phyloP scores from a whole-genome alignment of 2,113 vertebrate species.

The Leptobrachium ailaonicum region DNA sequence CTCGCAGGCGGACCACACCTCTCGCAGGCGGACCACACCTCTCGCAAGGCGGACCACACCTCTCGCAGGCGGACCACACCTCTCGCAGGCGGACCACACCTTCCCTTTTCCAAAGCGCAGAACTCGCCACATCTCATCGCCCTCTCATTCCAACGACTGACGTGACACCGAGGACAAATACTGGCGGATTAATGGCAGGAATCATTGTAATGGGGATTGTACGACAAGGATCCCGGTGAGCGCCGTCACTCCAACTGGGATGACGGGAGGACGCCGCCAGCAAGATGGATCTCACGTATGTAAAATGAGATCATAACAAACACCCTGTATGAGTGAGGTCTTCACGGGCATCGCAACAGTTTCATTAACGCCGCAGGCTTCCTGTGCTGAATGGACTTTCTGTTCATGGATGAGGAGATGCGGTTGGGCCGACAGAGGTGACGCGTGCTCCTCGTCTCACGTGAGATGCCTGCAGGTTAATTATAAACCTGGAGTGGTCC shows the following conservation, averaged over 20 bases:
- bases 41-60: too few relatives aligned
- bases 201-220: conserved; percentile 20
- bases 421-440: background rate
- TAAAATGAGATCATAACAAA: conserved; percentile 18
- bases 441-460: background rate
- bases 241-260: conserved; percentile 1
- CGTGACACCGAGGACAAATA: conserved; percentile 13
- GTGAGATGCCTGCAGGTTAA: too few relatives aligned
- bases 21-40: too few relatives aligned
- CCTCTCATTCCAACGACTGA: background rate
- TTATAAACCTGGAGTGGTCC: too few relatives aligned
- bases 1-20: too few relatives aligned
- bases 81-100: too few relatives aligned
- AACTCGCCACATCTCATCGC: background rate
- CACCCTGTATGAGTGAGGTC: background rate
- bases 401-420: too few relatives aligned
- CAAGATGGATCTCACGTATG: conserved; percentile 5
- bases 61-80: too few relatives aligned
- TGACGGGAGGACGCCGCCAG: background rate
- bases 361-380: conserved; percentile 10
- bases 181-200: conserved; percentile 28
- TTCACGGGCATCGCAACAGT: background rate
- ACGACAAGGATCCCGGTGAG: conserved; percentile 11
- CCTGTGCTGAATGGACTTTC: conserved; percentile 16
- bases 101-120: conserved; percentile 5